A percentile compares a stretch with the other conserved stretches of the same genome.
These are phyloP conservation scores for Meganola albula DNA, from an alignment of 2,888 invertebrate genomes.

Conservation along the genomic window DNA sequence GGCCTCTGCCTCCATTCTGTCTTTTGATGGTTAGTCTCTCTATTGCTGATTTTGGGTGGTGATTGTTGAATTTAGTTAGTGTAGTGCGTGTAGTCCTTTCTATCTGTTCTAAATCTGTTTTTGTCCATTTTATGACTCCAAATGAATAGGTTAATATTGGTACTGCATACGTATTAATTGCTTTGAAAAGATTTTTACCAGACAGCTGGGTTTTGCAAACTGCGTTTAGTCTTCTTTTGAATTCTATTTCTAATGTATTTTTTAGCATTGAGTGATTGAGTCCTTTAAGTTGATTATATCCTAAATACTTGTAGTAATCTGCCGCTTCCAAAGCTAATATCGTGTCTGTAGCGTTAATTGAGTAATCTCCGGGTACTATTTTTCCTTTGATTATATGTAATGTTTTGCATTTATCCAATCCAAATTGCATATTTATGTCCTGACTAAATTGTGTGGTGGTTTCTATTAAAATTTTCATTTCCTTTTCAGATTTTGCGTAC, in stretches of 20 bases:
- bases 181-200: neutral
- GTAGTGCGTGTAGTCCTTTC: conserved; percentile 10
- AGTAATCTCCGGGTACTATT: no score
- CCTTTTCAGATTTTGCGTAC: neutral
- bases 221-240: no score
- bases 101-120: conserved; percentile 7
- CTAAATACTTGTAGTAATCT: conserved; percentile 18
- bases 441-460: conserved; percentile 7
- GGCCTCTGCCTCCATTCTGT: conserved; percentile 5
- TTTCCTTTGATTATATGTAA: neutral
- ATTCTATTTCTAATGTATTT: neutral
- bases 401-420: conserved; percentile 10
- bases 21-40: conserved; percentile 8
- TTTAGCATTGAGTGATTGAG: neutral
- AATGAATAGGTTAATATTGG: no score
- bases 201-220: no score
- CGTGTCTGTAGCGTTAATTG: no score
- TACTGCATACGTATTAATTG: conserved; percentile 6
- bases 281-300: conserved; percentile 14
- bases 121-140: no score
- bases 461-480: conserved; percentile 3
- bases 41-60: conserved; percentile 11
- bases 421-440: conserved; percentile 6
- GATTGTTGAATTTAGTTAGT: conserved; percentile 5
- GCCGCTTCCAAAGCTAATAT: conserved; percentile 12